phyloP scores from a whole-genome alignment of 2,888 invertebrate species.

The Standfussiana lucernea region DNA sequence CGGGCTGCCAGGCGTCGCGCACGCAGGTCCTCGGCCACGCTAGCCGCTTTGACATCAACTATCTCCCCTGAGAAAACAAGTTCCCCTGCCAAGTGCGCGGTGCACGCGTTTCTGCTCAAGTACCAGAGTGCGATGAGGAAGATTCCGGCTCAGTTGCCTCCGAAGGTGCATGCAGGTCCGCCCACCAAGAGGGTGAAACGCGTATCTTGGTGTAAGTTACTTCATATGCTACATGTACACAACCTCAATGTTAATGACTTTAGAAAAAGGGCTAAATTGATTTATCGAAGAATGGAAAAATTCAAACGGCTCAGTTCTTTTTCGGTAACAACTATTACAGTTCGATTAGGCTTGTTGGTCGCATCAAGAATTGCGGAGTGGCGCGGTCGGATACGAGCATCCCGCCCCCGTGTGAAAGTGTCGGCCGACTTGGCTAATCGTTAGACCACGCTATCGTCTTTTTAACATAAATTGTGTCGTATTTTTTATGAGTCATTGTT shows the following conservation, averaged over 20 bases:
- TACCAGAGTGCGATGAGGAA: conserved; percentile 85
- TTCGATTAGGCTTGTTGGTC: conserved; percentile 20
- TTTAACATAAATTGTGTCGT: conserved; percentile 5
- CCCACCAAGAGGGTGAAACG: conserved; percentile 86
- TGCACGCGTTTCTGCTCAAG: conserved; percentile 83
- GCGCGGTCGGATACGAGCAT: conserved; percentile 51
- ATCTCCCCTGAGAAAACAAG: conserved; percentile 58
- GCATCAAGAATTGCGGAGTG: conserved; percentile 20
- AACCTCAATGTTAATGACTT: conserved; percentile 8
- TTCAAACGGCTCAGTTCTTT: conserved; percentile 14
- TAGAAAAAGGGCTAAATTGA: neutral
- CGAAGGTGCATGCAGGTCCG: conserved; percentile 84
- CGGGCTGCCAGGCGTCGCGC: conserved; percentile 79
- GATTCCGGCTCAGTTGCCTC: conserved; percentile 84
- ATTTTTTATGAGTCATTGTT: conserved; percentile 37
- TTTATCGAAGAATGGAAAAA: conserved; percentile 3
- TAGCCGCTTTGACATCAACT: conserved; percentile 57
- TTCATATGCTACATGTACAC: conserved; percentile 1
- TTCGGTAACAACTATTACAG: conserved; percentile 17
- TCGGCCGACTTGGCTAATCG: conserved; percentile 28
- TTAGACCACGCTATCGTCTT: conserved; percentile 27
- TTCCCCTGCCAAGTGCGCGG: conserved; percentile 84
- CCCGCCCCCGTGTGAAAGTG: conserved; percentile 55
- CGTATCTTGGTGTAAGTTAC: conserved; percentile 88
- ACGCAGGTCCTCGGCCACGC: conserved; percentile 71